phyloP scores from a whole-genome alignment of 2,888 invertebrate species.

The Blastobasis adustella region DNA sequence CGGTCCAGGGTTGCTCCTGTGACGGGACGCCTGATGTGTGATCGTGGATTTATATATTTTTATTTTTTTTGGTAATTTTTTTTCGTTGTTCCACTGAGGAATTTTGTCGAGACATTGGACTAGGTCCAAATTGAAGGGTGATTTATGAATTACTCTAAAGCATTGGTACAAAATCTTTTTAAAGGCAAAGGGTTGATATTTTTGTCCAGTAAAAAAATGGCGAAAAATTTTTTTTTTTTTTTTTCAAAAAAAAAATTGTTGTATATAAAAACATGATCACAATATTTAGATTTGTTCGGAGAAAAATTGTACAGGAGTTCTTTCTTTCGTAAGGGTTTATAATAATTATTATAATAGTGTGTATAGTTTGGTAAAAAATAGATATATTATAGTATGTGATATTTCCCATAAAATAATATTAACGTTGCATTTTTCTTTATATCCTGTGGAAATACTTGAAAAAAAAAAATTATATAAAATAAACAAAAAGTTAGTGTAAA shows the following conservation, averaged over 20 bases:
- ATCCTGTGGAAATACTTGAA: conserved; percentile 8
- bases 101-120: neutral
- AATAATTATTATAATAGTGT: neutral
- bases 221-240: neutral
- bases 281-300: too few species aligned
- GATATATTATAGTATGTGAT: conserved; percentile 13
- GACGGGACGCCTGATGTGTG: too few species aligned
- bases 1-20: too few species aligned
- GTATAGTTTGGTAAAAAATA: neutral
- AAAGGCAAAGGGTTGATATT: too few species aligned
- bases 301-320: too few species aligned
- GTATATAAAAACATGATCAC: neutral
- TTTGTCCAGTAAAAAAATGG: too few species aligned
- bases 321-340: neutral
- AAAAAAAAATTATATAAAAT: conserved; percentile 5
- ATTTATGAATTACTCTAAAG: too few species aligned
- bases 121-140: too few species aligned
- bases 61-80: neutral
- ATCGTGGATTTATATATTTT: too few species aligned
- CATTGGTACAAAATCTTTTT: too few species aligned
- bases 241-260: neutral
- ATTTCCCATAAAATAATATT: conserved; percentile 9
- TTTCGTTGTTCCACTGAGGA: neutral
- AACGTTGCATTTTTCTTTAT: conserved; percentile 14
- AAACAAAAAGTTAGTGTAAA: conserved; percentile 11